phyloP scores from a whole-genome alignment of 2,113 vertebrate species.

The Pygathrix nemaeus region DNA sequence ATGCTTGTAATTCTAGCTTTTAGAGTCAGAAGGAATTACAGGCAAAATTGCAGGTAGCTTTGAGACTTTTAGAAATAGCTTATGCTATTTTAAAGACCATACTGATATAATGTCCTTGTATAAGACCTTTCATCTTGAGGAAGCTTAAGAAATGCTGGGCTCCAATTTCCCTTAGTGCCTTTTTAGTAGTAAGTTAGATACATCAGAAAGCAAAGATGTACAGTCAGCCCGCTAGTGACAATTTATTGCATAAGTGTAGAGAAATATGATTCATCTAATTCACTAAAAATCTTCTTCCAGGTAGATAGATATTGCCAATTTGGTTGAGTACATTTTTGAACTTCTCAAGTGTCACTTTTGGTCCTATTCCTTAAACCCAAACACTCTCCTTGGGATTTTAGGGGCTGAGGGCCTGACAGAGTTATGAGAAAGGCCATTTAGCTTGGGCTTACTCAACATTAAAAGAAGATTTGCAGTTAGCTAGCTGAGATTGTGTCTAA shows the following conservation, averaged over 20 bases:
- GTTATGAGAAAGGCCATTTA: background rate
- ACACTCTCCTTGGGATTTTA: background rate
- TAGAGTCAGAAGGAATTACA: constrained; percentile 11
- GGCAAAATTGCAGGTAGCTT: constrained; percentile 36
- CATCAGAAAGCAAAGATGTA: background rate
- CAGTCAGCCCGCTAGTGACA: background rate
- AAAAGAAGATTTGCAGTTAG: constrained; percentile 5
- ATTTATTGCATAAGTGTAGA: constrained; percentile 6
- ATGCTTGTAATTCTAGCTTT: constrained; percentile 76
- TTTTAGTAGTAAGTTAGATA: constrained; percentile 34
- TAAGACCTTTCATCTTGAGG: constrained; percentile 10
- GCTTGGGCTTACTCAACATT: background rate
- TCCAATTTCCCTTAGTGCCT: constrained; percentile 35
- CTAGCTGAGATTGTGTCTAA: background rate
- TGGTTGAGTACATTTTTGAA: background rate
- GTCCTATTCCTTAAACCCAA: background rate
- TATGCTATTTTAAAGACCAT: constrained; percentile 31
- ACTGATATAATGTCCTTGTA: background rate
- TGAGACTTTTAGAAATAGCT: constrained; percentile 45
- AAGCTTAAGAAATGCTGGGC: background rate
- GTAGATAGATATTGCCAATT: background rate
- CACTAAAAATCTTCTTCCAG: background rate
- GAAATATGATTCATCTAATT: constrained; percentile 2
- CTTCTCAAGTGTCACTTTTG: background rate
- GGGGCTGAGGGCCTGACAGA: background rate